These are phyloP conservation scores for Cerastoderma edule DNA, from an alignment of 2,888 invertebrate genomes.

Conservation along the genomic window DNA sequence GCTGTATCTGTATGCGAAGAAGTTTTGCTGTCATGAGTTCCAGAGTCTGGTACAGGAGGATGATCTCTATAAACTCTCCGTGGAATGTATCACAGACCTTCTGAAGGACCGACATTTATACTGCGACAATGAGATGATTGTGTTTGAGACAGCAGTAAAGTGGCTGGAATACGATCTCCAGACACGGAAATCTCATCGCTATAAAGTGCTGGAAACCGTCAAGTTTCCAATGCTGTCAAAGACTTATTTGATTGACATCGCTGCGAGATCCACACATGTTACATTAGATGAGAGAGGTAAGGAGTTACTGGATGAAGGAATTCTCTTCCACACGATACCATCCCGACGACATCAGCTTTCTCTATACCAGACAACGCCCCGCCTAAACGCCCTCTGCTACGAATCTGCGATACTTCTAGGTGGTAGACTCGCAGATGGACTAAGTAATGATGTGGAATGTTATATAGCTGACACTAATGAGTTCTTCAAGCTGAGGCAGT, in stretches of 20 bases:
- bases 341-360: conserved; percentile 74
- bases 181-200: conserved; percentile 60
- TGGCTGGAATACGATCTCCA: conserved; percentile 73
- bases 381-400: conserved; percentile 67
- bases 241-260: conserved; percentile 73
- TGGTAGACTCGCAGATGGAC: conserved; percentile 75
- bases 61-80: conserved; percentile 74
- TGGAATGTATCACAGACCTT: conserved; percentile 74
- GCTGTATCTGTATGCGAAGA: conserved; percentile 74
- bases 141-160: conserved; percentile 73
- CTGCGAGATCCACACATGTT: conserved; percentile 68
- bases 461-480: conserved; percentile 73
- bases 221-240: conserved; percentile 76
- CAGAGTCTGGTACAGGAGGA: conserved; percentile 72
- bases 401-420: conserved; percentile 77
- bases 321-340: conserved; percentile 75
- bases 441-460: conserved; percentile 79
- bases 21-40: conserved; percentile 74
- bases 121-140: conserved; percentile 73
- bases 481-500: conserved; percentile 71
- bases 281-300: conserved; percentile 70
- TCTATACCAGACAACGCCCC: conserved; percentile 77
- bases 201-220: conserved; percentile 72
- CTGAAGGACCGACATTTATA: conserved; percentile 72
- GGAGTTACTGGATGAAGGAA: conserved; percentile 74